These are phyloP conservation scores for Cyanocitta stelleri DNA, from an alignment of 2,113 vertebrate species.

Conservation along the genomic window DNA sequence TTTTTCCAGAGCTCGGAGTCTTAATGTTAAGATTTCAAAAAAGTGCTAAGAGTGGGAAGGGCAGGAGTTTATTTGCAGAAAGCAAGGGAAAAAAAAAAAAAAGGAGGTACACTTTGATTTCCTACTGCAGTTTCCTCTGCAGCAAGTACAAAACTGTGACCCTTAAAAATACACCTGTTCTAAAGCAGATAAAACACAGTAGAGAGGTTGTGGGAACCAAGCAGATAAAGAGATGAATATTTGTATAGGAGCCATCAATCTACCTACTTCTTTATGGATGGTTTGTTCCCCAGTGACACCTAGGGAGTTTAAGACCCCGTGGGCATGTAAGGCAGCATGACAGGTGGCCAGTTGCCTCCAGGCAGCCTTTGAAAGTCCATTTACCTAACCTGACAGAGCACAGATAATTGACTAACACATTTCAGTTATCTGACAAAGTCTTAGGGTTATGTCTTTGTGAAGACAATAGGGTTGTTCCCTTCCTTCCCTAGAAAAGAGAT, in stretches of 20 bases:
- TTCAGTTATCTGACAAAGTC: background rate
- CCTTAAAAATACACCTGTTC: background rate
- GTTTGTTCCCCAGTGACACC: background rate
- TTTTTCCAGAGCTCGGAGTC: background rate
- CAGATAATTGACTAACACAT: background rate
- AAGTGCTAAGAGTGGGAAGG: background rate
- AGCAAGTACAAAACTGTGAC: background rate
- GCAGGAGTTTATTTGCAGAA: background rate
- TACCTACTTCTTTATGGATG: background rate
- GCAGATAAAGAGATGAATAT: background rate
- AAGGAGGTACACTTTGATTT: background rate
- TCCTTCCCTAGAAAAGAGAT: background rate
- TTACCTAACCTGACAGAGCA: background rate
- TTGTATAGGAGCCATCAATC: background rate
- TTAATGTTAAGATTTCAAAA: background rate
- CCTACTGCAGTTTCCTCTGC: background rate
- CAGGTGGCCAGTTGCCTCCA: background rate
- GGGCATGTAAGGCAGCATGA: background rate
- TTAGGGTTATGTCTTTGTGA: background rate
- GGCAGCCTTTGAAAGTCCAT: background rate
- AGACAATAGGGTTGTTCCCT: background rate
- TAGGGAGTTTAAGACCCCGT: fast-evolving
- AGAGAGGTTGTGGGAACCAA: background rate
- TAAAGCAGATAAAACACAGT: background rate
- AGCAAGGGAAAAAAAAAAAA: background rate